Conservation (phyloP, 2,797 vertebrate genomes). For the Hypotaenidia okinawae region DNA sequence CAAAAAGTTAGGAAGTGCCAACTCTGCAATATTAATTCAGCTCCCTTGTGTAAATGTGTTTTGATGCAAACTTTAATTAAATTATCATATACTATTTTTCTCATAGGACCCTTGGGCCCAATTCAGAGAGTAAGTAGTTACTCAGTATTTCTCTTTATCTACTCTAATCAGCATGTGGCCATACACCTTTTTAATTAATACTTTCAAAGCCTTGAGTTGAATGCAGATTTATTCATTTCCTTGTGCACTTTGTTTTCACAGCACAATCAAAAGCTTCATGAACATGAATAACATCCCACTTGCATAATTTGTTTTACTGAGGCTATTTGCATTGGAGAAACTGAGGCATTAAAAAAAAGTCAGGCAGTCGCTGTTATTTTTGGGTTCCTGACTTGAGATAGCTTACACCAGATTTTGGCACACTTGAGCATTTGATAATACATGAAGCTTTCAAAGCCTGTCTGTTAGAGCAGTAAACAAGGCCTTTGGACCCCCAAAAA, state of each 20-base stretch:
- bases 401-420: not conserved
- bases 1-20: conserved; percentile 6
- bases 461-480: not conserved
- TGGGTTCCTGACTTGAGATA: not conserved
- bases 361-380: not conserved
- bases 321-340: not conserved
- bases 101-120: conserved; percentile 33
- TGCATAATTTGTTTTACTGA: not conserved
- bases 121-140: conserved; percentile 41
- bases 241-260: not conserved
- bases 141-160: conserved; percentile 53
- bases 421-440: not conserved
- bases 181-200: conserved; percentile 63
- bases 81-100: conserved; percentile 60
- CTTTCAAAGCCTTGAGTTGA: not conserved
- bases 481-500: not conserved
- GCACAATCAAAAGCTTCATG: not conserved
- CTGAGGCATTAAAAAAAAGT: not conserved
- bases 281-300: not conserved
- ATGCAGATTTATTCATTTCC: conserved; percentile 32
- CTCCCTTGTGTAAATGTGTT: conserved; percentile 33
- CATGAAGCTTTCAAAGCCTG: not conserved
- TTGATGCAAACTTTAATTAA: conserved; percentile 64
- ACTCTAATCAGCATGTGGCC: conserved; percentile 43
- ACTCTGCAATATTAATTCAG: not conserved